Base-by-base conservation (phyloP, 2,797 vertebrate species). In the Mus minutoides region DNA sequence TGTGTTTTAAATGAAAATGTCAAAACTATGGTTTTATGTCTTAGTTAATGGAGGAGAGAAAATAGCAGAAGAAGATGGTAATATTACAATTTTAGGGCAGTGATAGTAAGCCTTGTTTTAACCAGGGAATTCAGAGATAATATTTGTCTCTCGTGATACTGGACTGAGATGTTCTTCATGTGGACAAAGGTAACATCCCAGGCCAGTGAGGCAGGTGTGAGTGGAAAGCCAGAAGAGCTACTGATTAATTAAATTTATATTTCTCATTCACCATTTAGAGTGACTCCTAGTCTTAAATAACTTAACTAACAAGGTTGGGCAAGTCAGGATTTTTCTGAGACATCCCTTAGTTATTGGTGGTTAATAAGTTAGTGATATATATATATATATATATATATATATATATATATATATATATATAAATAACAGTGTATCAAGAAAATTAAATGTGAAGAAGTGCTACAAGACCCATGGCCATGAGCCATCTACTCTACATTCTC, bases 251-350 rank as follows among this genome's bases (percentile, higher is more conserved):
- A 92, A n/a, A 54, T 29, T 62, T 40, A 82, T 58, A n/a, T 91
- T 91, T 89, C 84, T 92, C 73, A 88, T 67, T 89, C 7, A 82
- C 7, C 21, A n/a, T 78, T 92, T 92, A 86, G 46, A 92, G 40
- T 24, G 26, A 73, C 13, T 46, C 40, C 95, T 87, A 92, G 52
- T 82, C 58, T 91, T 87, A 93, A 69, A 21, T 76, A 93, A 49
- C 64, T 78, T 87, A 64, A 76, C 80, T 83, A 93, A 86, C 6
- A 84, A 64, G 34, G 0, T 82, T 95, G 76, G n/a, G 24, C 76
- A 67, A 92, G 71, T 67, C 75, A 88, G 93, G 24, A 78, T 69
- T 85, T 94, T 95, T 91, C 91, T 96, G 69, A 69, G 31, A 87
- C 12, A 11, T 60, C 46, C 75, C 87, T 79, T 96, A 88, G 26